Percentiles rank a stretch among this genome's conserved stretches.
Conservation (phyloP, 2,888 invertebrate species). For the Arenicola marina region DNA sequence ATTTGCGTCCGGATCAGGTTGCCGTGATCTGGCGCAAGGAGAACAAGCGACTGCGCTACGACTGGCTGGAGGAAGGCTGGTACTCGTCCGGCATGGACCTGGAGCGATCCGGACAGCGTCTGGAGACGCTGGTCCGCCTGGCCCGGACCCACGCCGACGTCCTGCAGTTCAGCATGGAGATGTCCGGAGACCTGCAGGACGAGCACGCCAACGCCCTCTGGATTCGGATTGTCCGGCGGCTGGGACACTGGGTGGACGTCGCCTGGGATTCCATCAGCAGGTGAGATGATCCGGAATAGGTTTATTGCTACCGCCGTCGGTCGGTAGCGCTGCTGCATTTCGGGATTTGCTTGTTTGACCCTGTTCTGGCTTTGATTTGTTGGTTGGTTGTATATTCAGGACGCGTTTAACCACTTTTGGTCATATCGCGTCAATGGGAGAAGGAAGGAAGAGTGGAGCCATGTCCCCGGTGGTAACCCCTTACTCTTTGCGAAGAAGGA, state of each 20-base stretch:
- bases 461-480: no score
- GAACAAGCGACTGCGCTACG: slow-evolving; percentile 83
- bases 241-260: slow-evolving; percentile 2
- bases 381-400: no score
- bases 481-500: no score
- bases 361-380: no score
- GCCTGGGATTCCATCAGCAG: slow-evolving; percentile 4
- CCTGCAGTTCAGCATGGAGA: slow-evolving; percentile 21
- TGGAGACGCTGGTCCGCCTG: slow-evolving; percentile 23
- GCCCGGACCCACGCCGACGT: slow-evolving; percentile 13
- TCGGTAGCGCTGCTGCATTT: no score
- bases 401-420: no score
- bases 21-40: slow-evolving; percentile 82
- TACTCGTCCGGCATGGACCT: neutral
- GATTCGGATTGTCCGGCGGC: neutral
- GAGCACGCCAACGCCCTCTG: slow-evolving; percentile 18
- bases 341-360: no score
- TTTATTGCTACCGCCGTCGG: no score
- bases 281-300: no score
- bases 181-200: slow-evolving; percentile 25
- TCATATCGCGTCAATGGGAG: no score
- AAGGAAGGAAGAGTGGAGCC: no score
- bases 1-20: slow-evolving; percentile 63
- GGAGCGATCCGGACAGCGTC: slow-evolving; percentile 15
- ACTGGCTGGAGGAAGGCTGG: slow-evolving; percentile 79